A percentile compares a stretch with the other conserved stretches of the same genome.
These are phyloP conservation scores for Pollenia angustigena DNA, from an alignment of 2,888 invertebrate species.

Conservation along the genomic window DNA sequence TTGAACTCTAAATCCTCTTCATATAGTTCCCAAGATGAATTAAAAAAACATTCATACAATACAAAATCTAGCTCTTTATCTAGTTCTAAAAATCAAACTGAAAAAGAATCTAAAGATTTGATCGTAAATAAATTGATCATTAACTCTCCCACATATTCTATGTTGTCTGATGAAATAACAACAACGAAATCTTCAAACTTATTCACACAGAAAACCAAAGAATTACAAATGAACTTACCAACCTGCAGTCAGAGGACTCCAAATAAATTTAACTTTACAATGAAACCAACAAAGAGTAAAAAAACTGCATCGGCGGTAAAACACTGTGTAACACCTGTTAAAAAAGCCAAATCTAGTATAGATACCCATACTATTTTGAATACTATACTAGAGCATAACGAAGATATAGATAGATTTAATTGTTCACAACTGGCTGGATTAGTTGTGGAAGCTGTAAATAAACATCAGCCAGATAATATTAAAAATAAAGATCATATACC, in stretches of 20 bases:
- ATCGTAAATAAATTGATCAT: constrained; percentile 34
- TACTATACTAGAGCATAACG: constrained; percentile 15
- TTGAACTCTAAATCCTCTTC: background rate
- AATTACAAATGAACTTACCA: background rate
- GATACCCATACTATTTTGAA: constrained; percentile 27
- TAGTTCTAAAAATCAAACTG: no score
- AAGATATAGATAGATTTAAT: constrained; percentile 48
- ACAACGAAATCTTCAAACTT: background rate
- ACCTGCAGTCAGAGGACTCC: background rate
- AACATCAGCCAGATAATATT: constrained; percentile 50
- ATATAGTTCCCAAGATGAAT: background rate
- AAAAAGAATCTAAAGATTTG: no score
- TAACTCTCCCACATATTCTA: constrained; percentile 5
- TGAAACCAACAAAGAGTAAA: background rate
- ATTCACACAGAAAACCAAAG: background rate
- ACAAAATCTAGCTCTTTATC: no score
- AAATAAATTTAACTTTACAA: background rate
- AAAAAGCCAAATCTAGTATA: constrained; percentile 7
- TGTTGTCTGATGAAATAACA: background rate
- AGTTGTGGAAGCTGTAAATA: constrained; percentile 26
- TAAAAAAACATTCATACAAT: background rate
- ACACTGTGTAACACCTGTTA: background rate
- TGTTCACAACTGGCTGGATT: constrained; percentile 44
- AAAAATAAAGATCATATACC: constrained; percentile 56
- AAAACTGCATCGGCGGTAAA: background rate